Evolutionary conservation across 2,113 vertebrate species (phyloP).

Genomic region (Strigops habroptila): DNA sequence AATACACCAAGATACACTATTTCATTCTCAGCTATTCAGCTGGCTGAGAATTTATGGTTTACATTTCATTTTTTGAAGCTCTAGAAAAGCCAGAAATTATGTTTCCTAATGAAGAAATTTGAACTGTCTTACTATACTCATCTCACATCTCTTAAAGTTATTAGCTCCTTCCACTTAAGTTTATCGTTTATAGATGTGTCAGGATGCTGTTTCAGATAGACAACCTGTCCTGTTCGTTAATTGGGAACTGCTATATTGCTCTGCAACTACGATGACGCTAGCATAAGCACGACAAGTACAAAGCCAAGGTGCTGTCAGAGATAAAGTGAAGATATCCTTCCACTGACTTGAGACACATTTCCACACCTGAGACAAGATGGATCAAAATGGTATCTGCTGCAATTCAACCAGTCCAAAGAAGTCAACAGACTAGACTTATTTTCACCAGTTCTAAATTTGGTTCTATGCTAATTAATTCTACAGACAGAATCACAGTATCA

Average conservation of each 20-base stretch:
- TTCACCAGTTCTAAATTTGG: background rate
- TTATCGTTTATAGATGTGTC: background rate
- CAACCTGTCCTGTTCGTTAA: fast-evolving
- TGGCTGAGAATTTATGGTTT: background rate
- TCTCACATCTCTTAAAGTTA: background rate
- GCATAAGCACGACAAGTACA: background rate
- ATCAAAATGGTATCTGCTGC: background rate
- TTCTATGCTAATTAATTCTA: background rate
- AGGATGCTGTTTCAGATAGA: background rate
- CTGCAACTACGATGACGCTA: background rate
- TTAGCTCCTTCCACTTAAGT: background rate
- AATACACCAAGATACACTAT: background rate
- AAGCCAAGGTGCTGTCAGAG: background rate
- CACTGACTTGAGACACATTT: background rate
- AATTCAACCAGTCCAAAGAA: background rate
- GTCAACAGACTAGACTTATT: background rate
- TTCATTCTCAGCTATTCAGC: background rate
- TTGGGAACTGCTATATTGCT: background rate
- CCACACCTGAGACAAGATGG: background rate
- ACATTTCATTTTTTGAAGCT: background rate
- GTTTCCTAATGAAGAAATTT: background rate
- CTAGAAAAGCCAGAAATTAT: background rate
- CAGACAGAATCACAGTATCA: background rate
- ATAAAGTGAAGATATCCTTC: background rate
- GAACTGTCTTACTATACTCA: background rate